Conservation (phyloP, 2,797 vertebrate genomes). For the Tympanoctomys barrerae region DNA sequence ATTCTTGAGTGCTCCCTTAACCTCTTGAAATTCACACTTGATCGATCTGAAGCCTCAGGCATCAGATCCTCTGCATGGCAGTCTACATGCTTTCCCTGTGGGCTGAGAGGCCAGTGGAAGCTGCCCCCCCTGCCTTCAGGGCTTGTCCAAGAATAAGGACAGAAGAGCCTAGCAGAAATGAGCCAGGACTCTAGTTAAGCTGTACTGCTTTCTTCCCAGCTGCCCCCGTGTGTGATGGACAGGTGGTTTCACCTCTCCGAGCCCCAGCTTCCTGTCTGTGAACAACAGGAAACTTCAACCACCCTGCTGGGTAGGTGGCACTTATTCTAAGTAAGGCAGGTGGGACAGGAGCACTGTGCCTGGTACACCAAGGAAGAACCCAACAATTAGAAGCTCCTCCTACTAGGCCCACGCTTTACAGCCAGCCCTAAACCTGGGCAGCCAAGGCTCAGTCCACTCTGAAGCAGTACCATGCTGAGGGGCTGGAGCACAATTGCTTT, state of each 20-base stretch:
- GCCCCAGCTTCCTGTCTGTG: background rate
- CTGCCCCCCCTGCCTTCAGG: background rate
- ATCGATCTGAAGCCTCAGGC: background rate
- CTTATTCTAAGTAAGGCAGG: background rate
- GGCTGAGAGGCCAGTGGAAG: background rate
- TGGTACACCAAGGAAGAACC: background rate
- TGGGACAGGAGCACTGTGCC: background rate
- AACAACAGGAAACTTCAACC: background rate
- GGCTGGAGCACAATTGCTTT: background rate
- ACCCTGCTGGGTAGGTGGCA: background rate
- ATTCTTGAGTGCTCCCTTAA: constrained; percentile 14
- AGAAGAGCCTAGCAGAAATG: background rate
- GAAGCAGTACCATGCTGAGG: background rate
- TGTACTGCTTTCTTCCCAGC: background rate
- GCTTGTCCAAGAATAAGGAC: background rate
- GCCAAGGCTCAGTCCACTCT: background rate
- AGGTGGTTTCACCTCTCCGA: background rate
- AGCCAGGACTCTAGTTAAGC: background rate
- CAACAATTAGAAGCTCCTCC: background rate
- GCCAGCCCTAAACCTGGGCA: background rate
- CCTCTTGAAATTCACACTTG: constrained; percentile 4
- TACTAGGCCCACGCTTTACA: background rate
- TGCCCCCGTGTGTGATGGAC: background rate
- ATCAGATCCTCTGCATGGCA: background rate
- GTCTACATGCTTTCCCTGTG: background rate